Evolutionary conservation across 1,140 invertebrate species (phyloP), one percentile per base, ranked within the genome.

Genomic region (Penaeus chinensis): DNA sequence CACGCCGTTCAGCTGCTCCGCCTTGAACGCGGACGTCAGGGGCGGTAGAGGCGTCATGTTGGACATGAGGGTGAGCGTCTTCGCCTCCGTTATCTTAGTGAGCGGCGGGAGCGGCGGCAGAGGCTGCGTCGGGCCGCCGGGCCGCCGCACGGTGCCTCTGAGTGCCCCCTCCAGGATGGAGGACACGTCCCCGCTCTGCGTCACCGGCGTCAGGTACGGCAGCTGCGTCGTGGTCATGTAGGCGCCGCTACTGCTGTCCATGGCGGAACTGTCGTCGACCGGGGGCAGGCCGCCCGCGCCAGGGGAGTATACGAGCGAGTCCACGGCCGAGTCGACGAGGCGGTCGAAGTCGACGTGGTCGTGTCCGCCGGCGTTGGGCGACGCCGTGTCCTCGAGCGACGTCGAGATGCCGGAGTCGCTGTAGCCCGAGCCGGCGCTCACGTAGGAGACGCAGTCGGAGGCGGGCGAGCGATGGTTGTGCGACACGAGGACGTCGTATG

Each of bases 151-250:
- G 10, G 89, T 90, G 54, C 90, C 90, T 19, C 90, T 66, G n/a
- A 90, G 87, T n/a, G 89, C 90, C 1, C 89, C 89, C 65, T 90
- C 90, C 61, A 90, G 81, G 81, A 90, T 90, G 32, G 90, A 90
- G 37, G 89, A 86, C 24, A 83, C 89, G 63, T 90, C 90, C 47
- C 76, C 74, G 80, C 90, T 87, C 71, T 87, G 86, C 22, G 86
- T 87, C 20, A 87, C 86, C 24, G 78, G 74, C 16, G 89, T 61
- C 19, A 85, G 74, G 82, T 89, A 86, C n/a, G 87, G 61, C 83
- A 84, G 61, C 63, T 71, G 66, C 22, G 47, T 37, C 54, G 81
- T 69, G 24, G 81, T 77, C 60, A 87, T 82, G 74, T 79, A 84
- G 61, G 74, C 69, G 8, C 62, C 62, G 78, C 63, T 74, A 32